Conservation (phyloP, 1,140 invertebrate genomes). For the Dufourea novaeangliae region DNA sequence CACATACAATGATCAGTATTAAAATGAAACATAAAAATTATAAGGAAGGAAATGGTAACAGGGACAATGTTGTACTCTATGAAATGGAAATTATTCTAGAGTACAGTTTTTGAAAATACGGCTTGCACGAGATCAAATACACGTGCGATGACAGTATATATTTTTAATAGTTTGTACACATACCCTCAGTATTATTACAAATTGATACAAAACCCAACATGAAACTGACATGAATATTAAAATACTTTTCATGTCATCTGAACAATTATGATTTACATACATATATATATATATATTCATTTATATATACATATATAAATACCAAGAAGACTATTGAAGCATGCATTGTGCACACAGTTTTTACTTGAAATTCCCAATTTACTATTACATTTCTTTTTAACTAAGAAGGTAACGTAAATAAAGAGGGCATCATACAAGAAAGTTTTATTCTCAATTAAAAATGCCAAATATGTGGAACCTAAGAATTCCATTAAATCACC, state of each 20-base stretch:
- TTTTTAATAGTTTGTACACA: conserved; percentile 70
- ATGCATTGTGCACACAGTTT: conserved; percentile 59
- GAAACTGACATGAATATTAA: conserved; percentile 69
- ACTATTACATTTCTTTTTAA: conserved; percentile 48
- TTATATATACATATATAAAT: conserved; percentile 18
- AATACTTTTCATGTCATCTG: conserved; percentile 64
- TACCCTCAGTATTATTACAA: conserved; percentile 70
- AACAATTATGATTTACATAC: conserved; percentile 63
- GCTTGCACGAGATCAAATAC: conserved; percentile 50
- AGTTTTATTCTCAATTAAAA: conserved; percentile 53
- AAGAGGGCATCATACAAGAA: conserved; percentile 51
- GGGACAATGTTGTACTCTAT: conserved; percentile 66
- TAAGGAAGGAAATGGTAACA: conserved; percentile 57
- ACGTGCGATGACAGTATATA: conserved; percentile 55
- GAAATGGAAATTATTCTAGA: conserved; percentile 49
- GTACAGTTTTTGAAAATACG: conserved; percentile 48
- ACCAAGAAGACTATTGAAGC: conserved; percentile 52
- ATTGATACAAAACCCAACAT: conserved; percentile 64
- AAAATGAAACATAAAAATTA: conserved; percentile 49
- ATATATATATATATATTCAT: conserved; percentile 31
- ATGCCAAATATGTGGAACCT: conserved; percentile 46
- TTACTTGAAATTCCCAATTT: conserved; percentile 57
- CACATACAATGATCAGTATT: conserved; percentile 59
- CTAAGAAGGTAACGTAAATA: conserved; percentile 57
- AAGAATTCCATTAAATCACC: conserved; percentile 51